Conservation (phyloP, 2,888 invertebrate genomes). For the Idaea aversata region DNA sequence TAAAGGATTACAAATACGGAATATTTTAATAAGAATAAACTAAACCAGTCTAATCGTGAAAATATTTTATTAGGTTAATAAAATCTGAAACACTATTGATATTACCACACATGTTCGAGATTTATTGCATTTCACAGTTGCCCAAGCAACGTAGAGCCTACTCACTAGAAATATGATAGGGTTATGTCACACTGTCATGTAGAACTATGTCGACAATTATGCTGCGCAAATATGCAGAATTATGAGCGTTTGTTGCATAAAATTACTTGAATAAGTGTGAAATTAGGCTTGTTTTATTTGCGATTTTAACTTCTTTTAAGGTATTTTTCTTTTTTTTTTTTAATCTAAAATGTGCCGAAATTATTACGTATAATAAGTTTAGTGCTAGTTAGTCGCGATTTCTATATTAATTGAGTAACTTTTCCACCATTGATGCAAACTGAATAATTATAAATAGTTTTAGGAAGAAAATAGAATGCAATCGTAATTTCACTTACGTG, state of each 20-base stretch:
- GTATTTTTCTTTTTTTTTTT: no score
- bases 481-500: constrained; percentile 57
- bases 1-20: no score
- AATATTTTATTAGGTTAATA: neutral
- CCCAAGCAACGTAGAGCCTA: neutral
- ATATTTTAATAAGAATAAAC: no score
- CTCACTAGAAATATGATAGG: constrained; percentile 23
- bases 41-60: neutral
- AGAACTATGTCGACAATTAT: constrained; percentile 17
- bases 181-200: constrained; percentile 19
- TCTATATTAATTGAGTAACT: no score
- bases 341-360: no score
- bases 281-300: constrained; percentile 3
- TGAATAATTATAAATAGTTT: no score
- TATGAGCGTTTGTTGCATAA: neutral
- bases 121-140: constrained; percentile 1
- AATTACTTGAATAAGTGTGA: neutral
- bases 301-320: no score
- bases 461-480: no score
- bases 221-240: constrained; percentile 14
- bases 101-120: constrained; percentile 10
- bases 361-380: no score
- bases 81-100: neutral
- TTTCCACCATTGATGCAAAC: no score
- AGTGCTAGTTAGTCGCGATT: no score